Base-by-base conservation (phyloP, 2,113 vertebrate genomes). In the Chunga burmeisteri region DNA sequence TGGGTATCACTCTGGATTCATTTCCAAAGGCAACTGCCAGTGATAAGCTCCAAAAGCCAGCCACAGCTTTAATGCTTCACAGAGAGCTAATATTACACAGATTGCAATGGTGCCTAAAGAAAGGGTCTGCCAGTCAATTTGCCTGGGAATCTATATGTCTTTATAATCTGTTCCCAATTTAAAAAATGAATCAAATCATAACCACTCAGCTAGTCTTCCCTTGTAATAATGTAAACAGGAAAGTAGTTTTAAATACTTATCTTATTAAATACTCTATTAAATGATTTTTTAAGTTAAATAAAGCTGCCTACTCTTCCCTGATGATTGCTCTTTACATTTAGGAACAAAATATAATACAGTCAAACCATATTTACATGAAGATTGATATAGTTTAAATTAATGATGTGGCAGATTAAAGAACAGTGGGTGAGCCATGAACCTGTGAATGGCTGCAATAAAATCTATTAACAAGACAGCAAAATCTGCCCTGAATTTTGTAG, bases 161-260 rank as follows among this genome's bases (percentile, higher is more conserved):
- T 94, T 87, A 25, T 95, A 96, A 92, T 47, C 62, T 96, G 89
- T 88, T 96, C 27, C n/a, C 13, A 95, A 78, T 97, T 95, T 95
- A 96, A 96, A 87, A 94, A 96, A 92, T 93, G 2, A 92, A 90
- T 94, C 84, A 93, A 93, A 59, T 81, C 75, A 85, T 8, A 26
- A 86, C 70, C 62, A 59, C 81, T 94, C 42, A 55, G 27, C 63
- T 42, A 94, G 53, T 49, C 44, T 92, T 93, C 47, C 16, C 27
- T 49, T 85, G 66, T 49, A 90, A 58, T 66, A 67, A 61, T 74
- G 44, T 88, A 84, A 95, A 90, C 55, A 95, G 19, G 86, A 96
- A 96, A 94, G n/a, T 42, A 19, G n/a, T 50, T 97, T 91, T 82
- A 25, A 94, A 88, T 91, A 70, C 61, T 92, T 91, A 63, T 46